A percentile compares a stretch with the other conserved stretches of the same genome.
Conservation (phyloP, 2,797 vertebrate species). For the Mormyrops attenuatus region DNA sequence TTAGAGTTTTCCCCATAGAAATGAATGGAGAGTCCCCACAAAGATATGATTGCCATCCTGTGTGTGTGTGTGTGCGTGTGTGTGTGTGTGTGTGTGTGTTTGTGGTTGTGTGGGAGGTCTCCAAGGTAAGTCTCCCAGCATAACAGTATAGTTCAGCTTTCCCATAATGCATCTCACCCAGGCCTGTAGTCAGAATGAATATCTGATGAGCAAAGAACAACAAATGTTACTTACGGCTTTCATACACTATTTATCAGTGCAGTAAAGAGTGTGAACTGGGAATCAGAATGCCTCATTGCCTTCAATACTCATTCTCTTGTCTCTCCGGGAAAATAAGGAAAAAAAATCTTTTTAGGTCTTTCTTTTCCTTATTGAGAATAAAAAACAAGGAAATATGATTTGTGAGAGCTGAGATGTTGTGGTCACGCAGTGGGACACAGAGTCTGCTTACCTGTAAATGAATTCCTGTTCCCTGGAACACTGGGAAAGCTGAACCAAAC, state of each 20-base stretch:
- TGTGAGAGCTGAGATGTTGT: neutral
- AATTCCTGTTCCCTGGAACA: neutral
- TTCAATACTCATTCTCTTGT: slow-evolving; percentile 43
- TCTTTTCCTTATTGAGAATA: neutral
- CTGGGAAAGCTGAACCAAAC: neutral
- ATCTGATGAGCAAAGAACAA: slow-evolving; percentile 66
- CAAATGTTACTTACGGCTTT: slow-evolving; percentile 66
- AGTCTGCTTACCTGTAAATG: neutral
- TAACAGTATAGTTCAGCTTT: slow-evolving; percentile 13
- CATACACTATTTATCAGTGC: slow-evolving; percentile 64
- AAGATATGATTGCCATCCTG: neutral
- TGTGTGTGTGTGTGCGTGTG: neutral
- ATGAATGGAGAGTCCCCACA: neutral
- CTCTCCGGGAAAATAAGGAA: slow-evolving; percentile 2
- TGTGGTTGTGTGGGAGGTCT: neutral
- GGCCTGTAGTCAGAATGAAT: slow-evolving; percentile 57
- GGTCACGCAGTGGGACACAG: neutral
- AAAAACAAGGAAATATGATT: neutral
- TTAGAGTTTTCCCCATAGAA: neutral
- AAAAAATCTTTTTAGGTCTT: neutral
- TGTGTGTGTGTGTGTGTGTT: neutral
- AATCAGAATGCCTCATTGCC: slow-evolving; percentile 11
- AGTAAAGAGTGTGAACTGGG: slow-evolving; percentile 32
- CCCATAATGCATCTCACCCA: slow-evolving; percentile 49
- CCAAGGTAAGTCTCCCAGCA: neutral